Base-by-base conservation (phyloP, 2,113 vertebrate genomes). In the Tenebrosternarchus preto region DNA sequence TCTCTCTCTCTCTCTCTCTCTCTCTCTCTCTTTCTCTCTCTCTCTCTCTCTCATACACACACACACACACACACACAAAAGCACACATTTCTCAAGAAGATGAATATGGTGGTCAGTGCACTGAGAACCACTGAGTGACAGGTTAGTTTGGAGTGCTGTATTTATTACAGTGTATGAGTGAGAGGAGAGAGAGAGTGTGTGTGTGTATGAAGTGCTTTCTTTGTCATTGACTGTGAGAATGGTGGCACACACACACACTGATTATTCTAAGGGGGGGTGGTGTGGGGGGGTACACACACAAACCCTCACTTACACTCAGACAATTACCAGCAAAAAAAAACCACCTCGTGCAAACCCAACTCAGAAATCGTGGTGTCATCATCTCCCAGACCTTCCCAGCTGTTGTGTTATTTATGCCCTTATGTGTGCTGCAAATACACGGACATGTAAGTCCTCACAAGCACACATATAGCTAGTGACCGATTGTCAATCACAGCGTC, bases 31-130 rank as follows among this genome's bases (percentile, higher is more conserved):
- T 66, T 16, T 66, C 63, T 33, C 63, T 6, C 17, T 31, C 29
- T 19, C 29, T 6, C 17, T 6, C 63, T 31, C 29, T 16, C 29
- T 17, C 63, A 8, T 5, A 31, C 29, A 19, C 29, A 7, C 17
- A 7, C 63, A 31, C 29, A 8, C 33, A n/a, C 43, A 15, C 8
- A 50, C 43, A 78, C 12, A 15, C 43, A 50, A 2, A 50, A 9
- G 15, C 43, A 50, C 71, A 89, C 88, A 92, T 90, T 91, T 87
- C 88, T 92, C 89, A 91, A 91, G 90, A 91, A 90, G 91, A 91
- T 89, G 89, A 89, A 89, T 89, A 88, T 75, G 81, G 83, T 85
- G 87, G 90, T 91, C 89, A 85, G 86, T 87, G 89, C 88, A 85
- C 88, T 90, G 86, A 84, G 86, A 90, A 88, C 89, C 89, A 88